A percentile compares a stretch with the other conserved stretches of the same genome.
Conservation (phyloP, 1,140 invertebrate genomes). For the Apis florea region DNA sequence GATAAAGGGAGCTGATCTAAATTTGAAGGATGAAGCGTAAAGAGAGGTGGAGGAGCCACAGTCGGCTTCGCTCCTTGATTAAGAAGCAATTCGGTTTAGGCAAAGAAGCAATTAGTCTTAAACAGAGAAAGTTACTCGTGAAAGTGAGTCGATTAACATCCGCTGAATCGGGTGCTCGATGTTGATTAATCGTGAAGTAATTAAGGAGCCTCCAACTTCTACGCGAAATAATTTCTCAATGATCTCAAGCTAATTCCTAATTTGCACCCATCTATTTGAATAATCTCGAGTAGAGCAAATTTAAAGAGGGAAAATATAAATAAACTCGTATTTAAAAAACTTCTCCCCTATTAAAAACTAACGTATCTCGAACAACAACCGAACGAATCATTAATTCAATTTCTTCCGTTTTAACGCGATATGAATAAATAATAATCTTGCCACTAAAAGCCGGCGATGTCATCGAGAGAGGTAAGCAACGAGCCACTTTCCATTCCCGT, state of each 20-base stretch:
- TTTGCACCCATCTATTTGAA: too few relatives aligned
- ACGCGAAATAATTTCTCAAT: background rate
- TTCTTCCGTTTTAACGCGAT: too few relatives aligned
- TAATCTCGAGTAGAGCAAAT: too few relatives aligned
- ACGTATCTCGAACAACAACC: too few relatives aligned
- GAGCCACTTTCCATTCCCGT: background rate
- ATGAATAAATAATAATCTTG: background rate
- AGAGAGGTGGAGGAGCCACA: background rate
- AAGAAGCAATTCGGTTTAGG: slow-evolving; percentile 6
- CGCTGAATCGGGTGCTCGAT: background rate
- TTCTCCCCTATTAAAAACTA: too few relatives aligned
- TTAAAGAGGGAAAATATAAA: too few relatives aligned
- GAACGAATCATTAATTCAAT: too few relatives aligned
- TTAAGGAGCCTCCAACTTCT: background rate
- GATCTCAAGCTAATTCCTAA: too few relatives aligned
- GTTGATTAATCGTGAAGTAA: background rate
- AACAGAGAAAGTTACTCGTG: background rate
- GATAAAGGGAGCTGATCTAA: slow-evolving; percentile 7
- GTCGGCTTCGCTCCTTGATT: slow-evolving; percentile 4
- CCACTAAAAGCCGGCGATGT: background rate
- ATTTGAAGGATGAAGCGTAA: background rate
- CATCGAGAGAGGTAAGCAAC: background rate
- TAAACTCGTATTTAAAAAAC: too few relatives aligned
- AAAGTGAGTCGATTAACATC: slow-evolving; percentile 1
- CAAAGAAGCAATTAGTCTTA: slow-evolving; percentile 16